Conservation (phyloP, 2,113 vertebrate species). For the Ammodytes dubius region DNA sequence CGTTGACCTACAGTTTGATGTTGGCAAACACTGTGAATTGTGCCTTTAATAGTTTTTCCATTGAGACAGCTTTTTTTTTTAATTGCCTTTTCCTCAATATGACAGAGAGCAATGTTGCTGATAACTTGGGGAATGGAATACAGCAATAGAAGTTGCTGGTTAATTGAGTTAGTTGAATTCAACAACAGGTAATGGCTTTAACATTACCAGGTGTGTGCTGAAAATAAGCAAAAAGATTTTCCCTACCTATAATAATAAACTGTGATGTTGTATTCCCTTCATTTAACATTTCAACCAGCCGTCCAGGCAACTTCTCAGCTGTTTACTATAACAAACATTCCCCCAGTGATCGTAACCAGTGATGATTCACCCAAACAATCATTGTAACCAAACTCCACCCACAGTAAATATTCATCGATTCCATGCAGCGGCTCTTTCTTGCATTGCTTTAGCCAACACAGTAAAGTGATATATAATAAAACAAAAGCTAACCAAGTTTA, state of each 20-base stretch:
- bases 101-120: not conserved
- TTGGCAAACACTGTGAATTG: not conserved
- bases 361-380: constrained; percentile 21
- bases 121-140: not conserved
- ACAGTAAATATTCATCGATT: constrained; percentile 19
- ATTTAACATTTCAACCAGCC: not conserved
- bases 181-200: not conserved
- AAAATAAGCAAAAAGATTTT: not conserved
- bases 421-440: not conserved
- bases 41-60: not conserved
- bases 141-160: not conserved
- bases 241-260: not conserved
- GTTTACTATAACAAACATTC: not conserved
- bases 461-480: not conserved
- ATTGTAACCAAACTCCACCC: constrained; percentile 19
- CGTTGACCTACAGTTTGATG: not conserved
- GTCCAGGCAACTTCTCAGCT: not conserved
- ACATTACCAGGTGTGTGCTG: not conserved
- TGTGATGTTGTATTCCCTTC: not conserved
- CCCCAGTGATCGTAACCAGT: not conserved
- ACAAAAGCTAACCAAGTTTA: not conserved
- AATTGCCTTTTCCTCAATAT: not conserved
- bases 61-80: not conserved
- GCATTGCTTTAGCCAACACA: not conserved
- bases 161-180: not conserved